A percentile compares a stretch with the other conserved stretches of the same genome.
These are phyloP conservation scores for Jacana jacana DNA, from an alignment of 2,113 vertebrate species.

Conservation along the genomic window DNA sequence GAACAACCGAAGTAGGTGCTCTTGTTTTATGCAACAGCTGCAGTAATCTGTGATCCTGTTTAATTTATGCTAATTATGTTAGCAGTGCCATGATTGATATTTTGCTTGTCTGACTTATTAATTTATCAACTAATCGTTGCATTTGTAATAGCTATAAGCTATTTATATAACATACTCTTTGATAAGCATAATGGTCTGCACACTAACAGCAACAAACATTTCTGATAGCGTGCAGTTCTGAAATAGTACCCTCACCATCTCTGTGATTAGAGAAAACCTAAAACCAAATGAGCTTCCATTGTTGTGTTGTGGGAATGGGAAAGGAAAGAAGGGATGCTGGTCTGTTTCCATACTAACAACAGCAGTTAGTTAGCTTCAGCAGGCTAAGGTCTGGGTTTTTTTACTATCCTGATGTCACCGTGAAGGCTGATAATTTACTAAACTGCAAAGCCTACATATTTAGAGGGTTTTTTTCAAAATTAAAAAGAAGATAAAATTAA, in stretches of 20 bases:
- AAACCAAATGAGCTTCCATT: neutral
- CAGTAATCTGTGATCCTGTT: neutral
- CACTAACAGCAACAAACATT: neutral
- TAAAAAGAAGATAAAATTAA: neutral
- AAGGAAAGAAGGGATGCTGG: neutral
- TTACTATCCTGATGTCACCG: neutral
- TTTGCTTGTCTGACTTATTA: constrained; percentile 47
- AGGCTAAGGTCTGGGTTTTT: neutral
- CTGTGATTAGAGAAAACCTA: neutral
- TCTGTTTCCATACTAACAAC: neutral
- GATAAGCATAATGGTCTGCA: neutral
- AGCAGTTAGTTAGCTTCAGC: neutral
- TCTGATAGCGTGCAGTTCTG: neutral
- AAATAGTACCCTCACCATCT: neutral
- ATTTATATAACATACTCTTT: constrained; percentile 30
- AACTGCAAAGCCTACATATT: neutral
- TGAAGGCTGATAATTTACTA: neutral
- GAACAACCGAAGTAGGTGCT: neutral
- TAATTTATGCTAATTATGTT: constrained; percentile 41
- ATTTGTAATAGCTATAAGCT: constrained; percentile 46
- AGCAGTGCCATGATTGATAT: constrained; percentile 35
- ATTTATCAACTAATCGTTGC: constrained; percentile 51
- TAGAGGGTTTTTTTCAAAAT: neutral
- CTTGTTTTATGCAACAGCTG: neutral
- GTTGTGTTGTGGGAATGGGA: neutral